phyloP scores from a whole-genome alignment of 2,113 vertebrate species.

The Machaerirhynchus nigripectus region DNA sequence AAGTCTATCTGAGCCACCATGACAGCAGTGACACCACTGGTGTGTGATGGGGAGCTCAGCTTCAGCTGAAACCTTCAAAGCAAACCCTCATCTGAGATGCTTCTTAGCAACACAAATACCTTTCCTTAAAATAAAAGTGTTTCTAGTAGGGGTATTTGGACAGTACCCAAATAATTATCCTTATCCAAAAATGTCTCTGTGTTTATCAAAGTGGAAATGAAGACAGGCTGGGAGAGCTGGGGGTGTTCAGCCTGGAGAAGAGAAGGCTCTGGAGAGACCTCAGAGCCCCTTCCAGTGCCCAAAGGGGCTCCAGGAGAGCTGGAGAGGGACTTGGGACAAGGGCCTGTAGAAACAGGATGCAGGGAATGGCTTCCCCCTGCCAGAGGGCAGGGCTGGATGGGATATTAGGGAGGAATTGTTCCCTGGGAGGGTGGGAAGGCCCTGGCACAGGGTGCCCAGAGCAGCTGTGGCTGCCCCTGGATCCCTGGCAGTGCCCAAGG shows the following conservation, averaged over 20 bases:
- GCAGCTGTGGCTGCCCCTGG: background rate
- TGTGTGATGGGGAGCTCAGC: background rate
- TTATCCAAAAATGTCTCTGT: background rate
- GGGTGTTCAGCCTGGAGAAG: background rate
- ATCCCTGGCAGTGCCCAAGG: background rate
- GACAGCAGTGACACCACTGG: background rate
- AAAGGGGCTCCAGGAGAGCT: background rate
- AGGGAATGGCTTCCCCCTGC: background rate
- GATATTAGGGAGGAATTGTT: background rate
- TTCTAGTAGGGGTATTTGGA: background rate
- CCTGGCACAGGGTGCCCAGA: background rate
- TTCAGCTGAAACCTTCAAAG: background rate
- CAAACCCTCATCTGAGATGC: background rate
- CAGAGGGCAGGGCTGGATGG: background rate
- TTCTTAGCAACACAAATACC: conserved; percentile 1
- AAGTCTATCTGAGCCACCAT: background rate
- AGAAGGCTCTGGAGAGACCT: background rate
- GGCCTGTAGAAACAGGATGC: rapidly evolving
- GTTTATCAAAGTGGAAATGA: background rate
- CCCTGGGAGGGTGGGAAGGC: background rate
- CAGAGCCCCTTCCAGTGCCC: background rate
- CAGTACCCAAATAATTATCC: background rate
- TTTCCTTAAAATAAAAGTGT: background rate
- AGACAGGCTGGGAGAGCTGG: background rate
- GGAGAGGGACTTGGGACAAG: background rate